These are phyloP conservation scores for Lasius platythorax DNA, from an alignment of 2,888 invertebrate genomes.

Conservation along the genomic window DNA sequence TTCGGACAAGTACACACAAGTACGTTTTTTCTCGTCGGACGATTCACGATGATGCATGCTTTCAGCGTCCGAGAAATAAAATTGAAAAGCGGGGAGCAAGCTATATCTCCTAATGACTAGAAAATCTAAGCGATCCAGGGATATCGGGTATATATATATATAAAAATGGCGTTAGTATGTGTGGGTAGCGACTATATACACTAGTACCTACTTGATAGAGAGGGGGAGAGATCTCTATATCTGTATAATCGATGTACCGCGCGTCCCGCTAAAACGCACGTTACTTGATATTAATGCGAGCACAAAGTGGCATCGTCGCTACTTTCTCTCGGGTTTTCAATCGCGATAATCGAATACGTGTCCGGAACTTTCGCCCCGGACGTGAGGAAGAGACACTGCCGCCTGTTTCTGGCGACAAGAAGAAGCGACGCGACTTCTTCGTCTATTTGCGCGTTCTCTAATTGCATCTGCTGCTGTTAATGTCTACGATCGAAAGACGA, in stretches of 20 bases:
- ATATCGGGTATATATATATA: constrained; percentile 41
- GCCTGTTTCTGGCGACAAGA: constrained; percentile 8
- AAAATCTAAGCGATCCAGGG: constrained; percentile 59
- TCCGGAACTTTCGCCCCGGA: neutral
- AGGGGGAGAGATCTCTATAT: neutral
- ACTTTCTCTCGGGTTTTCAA: constrained; percentile 31
- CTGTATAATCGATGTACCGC: constrained; percentile 57
- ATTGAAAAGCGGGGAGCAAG: constrained; percentile 49
- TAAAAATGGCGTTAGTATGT: constrained; percentile 59
- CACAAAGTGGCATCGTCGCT: constrained; percentile 14
- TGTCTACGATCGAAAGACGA: neutral
- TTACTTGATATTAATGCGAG: constrained; percentile 31
- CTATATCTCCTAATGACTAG: constrained; percentile 36
- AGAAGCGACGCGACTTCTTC: constrained; percentile 45
- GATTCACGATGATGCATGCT: constrained; percentile 66
- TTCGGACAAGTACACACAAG: constrained; percentile 35
- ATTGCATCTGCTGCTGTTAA: constrained; percentile 46
- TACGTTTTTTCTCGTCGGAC: constrained; percentile 21
- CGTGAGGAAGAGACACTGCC: neutral
- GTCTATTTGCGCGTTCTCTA: constrained; percentile 25
- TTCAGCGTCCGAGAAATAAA: constrained; percentile 40
- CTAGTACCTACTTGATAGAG: constrained; percentile 38
- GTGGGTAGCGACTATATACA: constrained; percentile 52
- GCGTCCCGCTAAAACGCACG: constrained; percentile 9
- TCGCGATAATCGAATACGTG: neutral